These are phyloP conservation scores for Grammomys dolichurus DNA, from an alignment of 2,113 vertebrate species.

Conservation along the genomic window DNA sequence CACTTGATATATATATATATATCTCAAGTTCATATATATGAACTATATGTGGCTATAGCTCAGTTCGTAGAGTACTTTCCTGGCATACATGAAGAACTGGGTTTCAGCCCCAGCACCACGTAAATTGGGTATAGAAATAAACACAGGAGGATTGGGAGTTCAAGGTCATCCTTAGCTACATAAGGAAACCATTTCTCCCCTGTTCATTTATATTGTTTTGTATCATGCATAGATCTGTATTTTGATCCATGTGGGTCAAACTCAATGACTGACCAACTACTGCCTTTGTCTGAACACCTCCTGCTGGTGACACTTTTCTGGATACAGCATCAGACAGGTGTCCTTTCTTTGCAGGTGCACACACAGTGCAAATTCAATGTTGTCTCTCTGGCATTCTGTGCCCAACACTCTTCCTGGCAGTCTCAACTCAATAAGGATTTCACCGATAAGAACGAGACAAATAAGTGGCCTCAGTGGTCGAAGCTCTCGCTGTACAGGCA, in stretches of 20 bases:
- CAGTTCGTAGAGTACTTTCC: neutral
- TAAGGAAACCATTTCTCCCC: neutral
- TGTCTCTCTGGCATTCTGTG: neutral
- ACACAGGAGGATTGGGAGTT: neutral
- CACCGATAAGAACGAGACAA: accelerated
- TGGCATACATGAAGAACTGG: neutral
- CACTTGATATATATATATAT: too few species aligned
- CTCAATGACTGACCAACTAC: neutral
- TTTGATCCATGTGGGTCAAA: neutral
- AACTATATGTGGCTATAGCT: too few species aligned
- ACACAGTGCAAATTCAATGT: accelerated
- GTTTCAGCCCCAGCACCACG: neutral
- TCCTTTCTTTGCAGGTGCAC: neutral
- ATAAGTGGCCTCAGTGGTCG: neutral
- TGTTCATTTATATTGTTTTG: neutral
- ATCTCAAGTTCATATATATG: too few species aligned
- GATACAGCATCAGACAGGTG: too few species aligned
- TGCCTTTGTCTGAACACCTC: neutral
- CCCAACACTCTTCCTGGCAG: neutral
- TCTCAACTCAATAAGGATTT: neutral
- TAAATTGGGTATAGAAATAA: neutral
- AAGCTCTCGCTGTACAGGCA: neutral
- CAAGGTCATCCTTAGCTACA: neutral
- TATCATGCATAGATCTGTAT: neutral
- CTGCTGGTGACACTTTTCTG: neutral